Evolutionary conservation across 2,888 invertebrate genomes (phyloP).

Genomic region (Trichogramma dendrolimi): DNA sequence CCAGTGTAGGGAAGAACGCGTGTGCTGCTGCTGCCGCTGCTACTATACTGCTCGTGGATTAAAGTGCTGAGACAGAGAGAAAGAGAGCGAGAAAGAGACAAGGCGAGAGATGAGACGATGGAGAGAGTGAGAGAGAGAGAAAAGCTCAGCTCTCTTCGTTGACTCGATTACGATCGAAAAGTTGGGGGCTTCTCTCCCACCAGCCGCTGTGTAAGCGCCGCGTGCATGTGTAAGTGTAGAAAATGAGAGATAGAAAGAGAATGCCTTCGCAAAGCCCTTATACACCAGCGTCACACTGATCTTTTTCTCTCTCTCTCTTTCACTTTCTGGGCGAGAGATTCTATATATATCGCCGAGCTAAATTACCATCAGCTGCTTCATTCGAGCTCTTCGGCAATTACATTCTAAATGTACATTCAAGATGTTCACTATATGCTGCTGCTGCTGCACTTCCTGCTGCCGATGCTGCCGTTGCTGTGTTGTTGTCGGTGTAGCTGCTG

Average conservation of each 20-base stretch:
- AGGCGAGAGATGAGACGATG: too few species aligned
- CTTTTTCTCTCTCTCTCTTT: not conserved
- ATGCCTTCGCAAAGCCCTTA: too few species aligned
- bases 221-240: too few species aligned
- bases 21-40: not conserved
- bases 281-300: not conserved
- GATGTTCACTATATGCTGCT: too few species aligned
- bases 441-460: too few species aligned
- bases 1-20: not conserved
- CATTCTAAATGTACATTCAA: slow-evolving; percentile 12
- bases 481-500: too few species aligned
- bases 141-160: slow-evolving; percentile 11
- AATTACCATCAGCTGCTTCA: slow-evolving; percentile 18
- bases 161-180: slow-evolving; percentile 27
- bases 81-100: not conserved
- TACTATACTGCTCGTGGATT: slow-evolving; percentile 12
- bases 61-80: slow-evolving; percentile 21
- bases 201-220: too few species aligned
- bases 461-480: too few species aligned
- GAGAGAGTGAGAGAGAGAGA: too few species aligned
- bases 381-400: slow-evolving; percentile 21
- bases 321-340: not conserved
- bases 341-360: slow-evolving; percentile 12
- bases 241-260: too few species aligned
- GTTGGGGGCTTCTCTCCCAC: slow-evolving; percentile 8